phyloP scores from a whole-genome alignment of 2,113 vertebrate genomes.

The Tinamus guttatus region DNA sequence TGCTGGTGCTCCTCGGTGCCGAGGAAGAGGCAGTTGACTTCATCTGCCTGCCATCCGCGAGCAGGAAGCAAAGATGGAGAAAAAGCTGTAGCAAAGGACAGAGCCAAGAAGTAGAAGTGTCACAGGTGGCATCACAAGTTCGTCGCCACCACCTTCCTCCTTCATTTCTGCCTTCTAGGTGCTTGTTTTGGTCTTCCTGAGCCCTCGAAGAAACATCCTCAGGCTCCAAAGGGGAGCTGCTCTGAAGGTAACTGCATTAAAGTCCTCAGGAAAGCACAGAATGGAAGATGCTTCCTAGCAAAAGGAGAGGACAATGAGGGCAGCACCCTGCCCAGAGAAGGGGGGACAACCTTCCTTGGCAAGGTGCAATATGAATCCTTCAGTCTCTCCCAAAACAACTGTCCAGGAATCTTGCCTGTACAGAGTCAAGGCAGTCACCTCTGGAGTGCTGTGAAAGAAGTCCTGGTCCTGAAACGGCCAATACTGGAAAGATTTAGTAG shows the following conservation, averaged over 20 bases:
- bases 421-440: not conserved
- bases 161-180: not conserved
- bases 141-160: not conserved
- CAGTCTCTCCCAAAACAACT: not conserved
- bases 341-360: not conserved
- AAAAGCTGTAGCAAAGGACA: not conserved
- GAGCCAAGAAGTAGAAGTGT: not conserved
- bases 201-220: not conserved
- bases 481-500: not conserved
- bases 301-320: not conserved
- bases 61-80: not conserved
- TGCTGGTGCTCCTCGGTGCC: not conserved
- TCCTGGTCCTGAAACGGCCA: not conserved
- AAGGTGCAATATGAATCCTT: not conserved
- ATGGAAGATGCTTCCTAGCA: not conserved
- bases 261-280: not conserved
- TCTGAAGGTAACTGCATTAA: not conserved
- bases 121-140: not conserved
- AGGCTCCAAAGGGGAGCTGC: not conserved
- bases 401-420: not conserved
- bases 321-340: not conserved
- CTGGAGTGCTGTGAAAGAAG: not conserved
- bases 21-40: not conserved
- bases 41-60: rapidly evolving
- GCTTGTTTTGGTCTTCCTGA: not conserved